Evolutionary conservation across 92 coral and sea anemone genomes (phyloP).

Genomic region (Epizoanthus stellaris): DNA sequence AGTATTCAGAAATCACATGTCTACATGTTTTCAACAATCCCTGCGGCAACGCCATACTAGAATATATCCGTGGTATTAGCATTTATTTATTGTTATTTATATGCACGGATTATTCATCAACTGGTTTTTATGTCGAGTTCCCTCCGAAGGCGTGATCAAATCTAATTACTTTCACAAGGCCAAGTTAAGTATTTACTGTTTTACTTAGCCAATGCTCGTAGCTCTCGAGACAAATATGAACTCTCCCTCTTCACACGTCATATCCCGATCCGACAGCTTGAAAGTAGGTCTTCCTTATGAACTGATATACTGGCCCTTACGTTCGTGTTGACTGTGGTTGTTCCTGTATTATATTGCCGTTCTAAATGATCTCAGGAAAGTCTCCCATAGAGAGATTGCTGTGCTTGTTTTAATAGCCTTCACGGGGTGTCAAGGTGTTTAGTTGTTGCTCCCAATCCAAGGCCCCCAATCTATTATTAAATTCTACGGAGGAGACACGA

Average conservation of each 20-base stretch:
- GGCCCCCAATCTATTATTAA: too few relatives aligned
- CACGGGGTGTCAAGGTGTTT: not conserved
- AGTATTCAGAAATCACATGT: too few relatives aligned
- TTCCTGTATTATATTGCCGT: not conserved
- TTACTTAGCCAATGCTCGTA: not conserved
- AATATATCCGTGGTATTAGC: too few relatives aligned
- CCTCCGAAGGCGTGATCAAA: constrained; percentile 51
- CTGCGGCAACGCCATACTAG: too few relatives aligned
- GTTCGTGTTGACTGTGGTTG: not conserved
- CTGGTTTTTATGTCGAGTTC: constrained; percentile 26
- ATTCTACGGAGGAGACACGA: too few relatives aligned
- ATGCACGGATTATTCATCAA: constrained; percentile 23
- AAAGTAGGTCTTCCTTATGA: not conserved
- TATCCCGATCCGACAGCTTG: not conserved
- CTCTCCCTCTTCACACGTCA: not conserved
- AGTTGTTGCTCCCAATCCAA: too few relatives aligned
- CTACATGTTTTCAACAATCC: too few relatives aligned
- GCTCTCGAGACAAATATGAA: not conserved
- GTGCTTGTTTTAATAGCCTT: not conserved
- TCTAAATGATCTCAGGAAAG: not conserved
- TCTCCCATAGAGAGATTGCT: not conserved
- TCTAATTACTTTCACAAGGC: constrained; percentile 15
- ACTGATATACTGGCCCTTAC: not conserved
- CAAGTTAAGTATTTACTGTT: too few relatives aligned
- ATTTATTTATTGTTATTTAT: constrained; percentile 10